Evolutionary conservation across 2,113 vertebrate species (phyloP).

Genomic region (Crotalus tigris): DNA sequence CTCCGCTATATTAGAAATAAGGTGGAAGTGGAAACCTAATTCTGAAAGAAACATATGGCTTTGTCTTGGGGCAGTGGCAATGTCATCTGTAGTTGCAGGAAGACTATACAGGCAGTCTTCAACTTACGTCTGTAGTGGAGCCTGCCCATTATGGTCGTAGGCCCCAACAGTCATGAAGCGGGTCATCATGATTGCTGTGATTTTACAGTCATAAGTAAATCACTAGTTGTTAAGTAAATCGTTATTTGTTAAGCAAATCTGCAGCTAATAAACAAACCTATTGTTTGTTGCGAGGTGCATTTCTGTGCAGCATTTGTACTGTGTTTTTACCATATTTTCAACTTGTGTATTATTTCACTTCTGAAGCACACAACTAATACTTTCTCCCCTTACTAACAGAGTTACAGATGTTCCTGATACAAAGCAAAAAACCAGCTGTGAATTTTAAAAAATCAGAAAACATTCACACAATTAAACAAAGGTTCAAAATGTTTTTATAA

Average conservation of each 20-base stretch:
- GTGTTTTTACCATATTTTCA: background rate
- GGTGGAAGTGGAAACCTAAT: background rate
- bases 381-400: background rate
- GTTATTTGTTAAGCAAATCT: background rate
- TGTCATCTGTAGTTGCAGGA: background rate
- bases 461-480: background rate
- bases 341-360: background rate
- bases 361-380: background rate
- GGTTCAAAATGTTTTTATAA: background rate
- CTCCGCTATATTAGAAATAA: background rate
- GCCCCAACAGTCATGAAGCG: fast-evolving
- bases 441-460: background rate
- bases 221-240: background rate
- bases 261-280: background rate
- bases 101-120: background rate
- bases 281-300: background rate
- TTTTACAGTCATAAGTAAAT: background rate
- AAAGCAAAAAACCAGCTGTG: background rate
- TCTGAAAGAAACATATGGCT: background rate
- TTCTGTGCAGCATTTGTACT: background rate
- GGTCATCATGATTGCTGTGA: background rate
- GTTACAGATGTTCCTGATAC: background rate
- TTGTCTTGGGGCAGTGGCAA: background rate
- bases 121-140: background rate
- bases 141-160: background rate